These are phyloP conservation scores for Coptotermes formosanus DNA, from an alignment of 1,140 invertebrate species.

Conservation along the genomic window DNA sequence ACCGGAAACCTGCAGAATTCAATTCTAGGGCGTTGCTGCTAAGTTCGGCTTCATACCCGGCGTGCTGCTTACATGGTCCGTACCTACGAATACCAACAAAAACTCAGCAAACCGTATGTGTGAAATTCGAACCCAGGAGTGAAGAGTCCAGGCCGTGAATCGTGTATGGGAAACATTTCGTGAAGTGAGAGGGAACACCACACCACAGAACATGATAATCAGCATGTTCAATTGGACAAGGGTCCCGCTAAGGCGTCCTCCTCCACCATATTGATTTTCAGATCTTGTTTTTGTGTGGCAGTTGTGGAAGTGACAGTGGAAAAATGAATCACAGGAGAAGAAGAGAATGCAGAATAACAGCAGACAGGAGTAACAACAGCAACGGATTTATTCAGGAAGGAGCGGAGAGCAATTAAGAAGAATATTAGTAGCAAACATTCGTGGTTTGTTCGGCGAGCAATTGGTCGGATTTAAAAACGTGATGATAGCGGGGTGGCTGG, in stretches of 20 bases:
- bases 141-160: too few relatives aligned
- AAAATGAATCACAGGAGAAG: neutral
- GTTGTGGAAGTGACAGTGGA: neutral
- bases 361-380: neutral
- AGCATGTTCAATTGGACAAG: neutral
- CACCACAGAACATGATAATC: neutral
- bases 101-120: too few relatives aligned
- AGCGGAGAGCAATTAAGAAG: neutral
- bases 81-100: too few relatives aligned
- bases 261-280: constrained; percentile 15
- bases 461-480: neutral
- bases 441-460: neutral
- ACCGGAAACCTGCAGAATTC: too few relatives aligned
- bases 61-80: too few relatives aligned
- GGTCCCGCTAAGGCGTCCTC: neutral
- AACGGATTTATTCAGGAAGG: neutral
- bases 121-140: too few relatives aligned
- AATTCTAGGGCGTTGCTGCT: too few relatives aligned
- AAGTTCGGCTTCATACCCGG: too few relatives aligned
- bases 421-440: neutral
- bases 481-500: neutral
- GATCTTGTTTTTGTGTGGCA: neutral
- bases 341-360: neutral
- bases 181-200: too few relatives aligned
- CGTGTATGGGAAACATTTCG: too few relatives aligned